Conservation (phyloP, 2,888 invertebrate species). For the Epinotia bilunana region DNA sequence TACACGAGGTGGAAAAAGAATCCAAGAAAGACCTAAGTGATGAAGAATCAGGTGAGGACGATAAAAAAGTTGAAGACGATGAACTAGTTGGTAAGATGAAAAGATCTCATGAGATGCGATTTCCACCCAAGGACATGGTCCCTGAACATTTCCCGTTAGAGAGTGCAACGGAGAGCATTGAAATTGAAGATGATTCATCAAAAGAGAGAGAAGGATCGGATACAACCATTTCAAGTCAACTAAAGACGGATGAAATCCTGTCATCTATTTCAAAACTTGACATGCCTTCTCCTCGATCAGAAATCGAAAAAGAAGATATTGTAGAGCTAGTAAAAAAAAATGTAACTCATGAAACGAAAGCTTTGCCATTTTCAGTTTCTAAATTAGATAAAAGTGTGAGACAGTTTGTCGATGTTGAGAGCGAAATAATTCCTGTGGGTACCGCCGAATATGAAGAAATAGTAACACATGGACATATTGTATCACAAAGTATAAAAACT, state of each 20-base stretch:
- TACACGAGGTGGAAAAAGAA: constrained; percentile 74
- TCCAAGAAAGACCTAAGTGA: constrained; percentile 74
- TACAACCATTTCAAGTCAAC: constrained; percentile 78
- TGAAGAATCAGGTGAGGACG: constrained; percentile 85
- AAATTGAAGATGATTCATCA: constrained; percentile 73
- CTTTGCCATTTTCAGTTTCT: constrained; percentile 72
- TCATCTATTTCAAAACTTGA: constrained; percentile 79
- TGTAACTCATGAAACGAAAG: constrained; percentile 58
- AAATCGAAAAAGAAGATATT: constrained; percentile 62
- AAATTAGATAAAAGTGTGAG: constrained; percentile 72
- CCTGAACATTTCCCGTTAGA: constrained; percentile 78
- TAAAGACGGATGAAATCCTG: constrained; percentile 75
- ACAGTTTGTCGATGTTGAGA: constrained; percentile 79
- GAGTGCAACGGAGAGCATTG: constrained; percentile 73
- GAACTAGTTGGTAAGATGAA: constrained; percentile 91
- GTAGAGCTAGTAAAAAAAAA: constrained; percentile 62
- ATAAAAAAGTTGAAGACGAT: constrained; percentile 74
- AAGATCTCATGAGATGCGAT: constrained; percentile 95
- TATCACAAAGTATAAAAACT: constrained; percentile 69
- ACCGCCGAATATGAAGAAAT: constrained; percentile 78
- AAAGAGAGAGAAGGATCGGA: constrained; percentile 76
- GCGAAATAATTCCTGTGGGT: constrained; percentile 78
- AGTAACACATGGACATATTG: constrained; percentile 65
- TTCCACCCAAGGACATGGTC: constrained; percentile 86
- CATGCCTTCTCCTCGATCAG: constrained; percentile 69